A percentile compares a stretch with the other conserved stretches of the same genome.
Evolutionary conservation across 2,113 vertebrate genomes (phyloP).

Genomic region (Gadus macrocephalus): DNA sequence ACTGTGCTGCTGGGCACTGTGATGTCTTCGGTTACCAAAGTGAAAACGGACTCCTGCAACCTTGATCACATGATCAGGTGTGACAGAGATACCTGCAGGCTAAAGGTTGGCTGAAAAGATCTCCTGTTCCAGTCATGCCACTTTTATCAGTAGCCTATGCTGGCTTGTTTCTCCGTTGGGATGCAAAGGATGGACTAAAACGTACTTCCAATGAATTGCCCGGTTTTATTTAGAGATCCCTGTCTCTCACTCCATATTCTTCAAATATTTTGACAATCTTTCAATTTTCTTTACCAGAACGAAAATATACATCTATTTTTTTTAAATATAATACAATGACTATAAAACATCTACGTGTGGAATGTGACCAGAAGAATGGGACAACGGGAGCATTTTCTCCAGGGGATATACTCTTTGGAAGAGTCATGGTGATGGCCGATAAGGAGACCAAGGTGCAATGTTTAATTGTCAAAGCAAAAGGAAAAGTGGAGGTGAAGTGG

Average conservation of each 20-base stretch:
- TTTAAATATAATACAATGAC: constrained; percentile 37
- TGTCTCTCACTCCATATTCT: too few species aligned
- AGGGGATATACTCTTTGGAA: constrained; percentile 54
- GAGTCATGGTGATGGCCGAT: constrained; percentile 49
- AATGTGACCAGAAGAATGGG: constrained; percentile 45
- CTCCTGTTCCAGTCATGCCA: background rate
- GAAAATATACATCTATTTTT: too few species aligned
- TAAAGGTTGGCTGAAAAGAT: background rate
- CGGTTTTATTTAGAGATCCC: constrained; percentile 1
- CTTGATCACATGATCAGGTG: constrained; percentile 39
- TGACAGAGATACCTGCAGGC: constrained; percentile 34
- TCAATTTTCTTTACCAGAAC: too few species aligned
- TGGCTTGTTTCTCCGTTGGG: background rate
- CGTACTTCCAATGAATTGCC: background rate
- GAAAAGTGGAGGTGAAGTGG: constrained; percentile 58
- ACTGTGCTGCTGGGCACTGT: background rate
- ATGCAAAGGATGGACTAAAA: background rate
- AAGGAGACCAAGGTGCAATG: constrained; percentile 61
- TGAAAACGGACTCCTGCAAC: constrained; percentile 56
- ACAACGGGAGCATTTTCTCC: constrained; percentile 52
- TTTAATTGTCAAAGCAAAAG: constrained; percentile 58
- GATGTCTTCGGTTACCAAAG: constrained; percentile 46
- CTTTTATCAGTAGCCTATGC: background rate
- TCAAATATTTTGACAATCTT: too few species aligned
- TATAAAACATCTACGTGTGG: constrained; percentile 55